These are phyloP conservation scores for Rhagophthalmus giganteus DNA, from an alignment of 2,888 invertebrate species.

Conservation along the genomic window DNA sequence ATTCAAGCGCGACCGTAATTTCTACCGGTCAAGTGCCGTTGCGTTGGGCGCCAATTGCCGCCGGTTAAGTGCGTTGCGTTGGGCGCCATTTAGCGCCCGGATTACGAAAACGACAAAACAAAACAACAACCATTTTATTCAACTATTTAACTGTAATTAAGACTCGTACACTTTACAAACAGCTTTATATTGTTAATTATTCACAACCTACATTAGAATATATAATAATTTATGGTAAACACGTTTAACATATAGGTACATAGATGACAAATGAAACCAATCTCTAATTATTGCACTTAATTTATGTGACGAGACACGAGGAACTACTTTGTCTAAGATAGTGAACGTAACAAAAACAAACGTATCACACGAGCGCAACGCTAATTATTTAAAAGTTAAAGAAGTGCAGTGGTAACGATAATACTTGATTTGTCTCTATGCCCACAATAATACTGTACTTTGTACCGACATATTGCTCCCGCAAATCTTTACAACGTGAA, in stretches of 20 bases:
- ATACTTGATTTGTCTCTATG: neutral
- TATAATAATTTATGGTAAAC: too few relatives aligned
- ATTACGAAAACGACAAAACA: too few relatives aligned
- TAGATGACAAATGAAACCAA: neutral
- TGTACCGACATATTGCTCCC: neutral
- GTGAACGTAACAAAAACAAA: conserved; percentile 1
- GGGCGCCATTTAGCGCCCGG: too few relatives aligned
- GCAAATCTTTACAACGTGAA: neutral
- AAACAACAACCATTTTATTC: too few relatives aligned
- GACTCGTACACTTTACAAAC: neutral
- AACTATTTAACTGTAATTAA: too few relatives aligned
- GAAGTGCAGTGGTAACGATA: conserved; percentile 6
- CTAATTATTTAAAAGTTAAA: conserved; percentile 1
- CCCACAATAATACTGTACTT: neutral
- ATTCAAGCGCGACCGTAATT: too few relatives aligned
- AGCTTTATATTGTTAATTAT: neutral
- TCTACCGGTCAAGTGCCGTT: too few relatives aligned
- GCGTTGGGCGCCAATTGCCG: too few relatives aligned
- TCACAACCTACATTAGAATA: conserved; percentile 6
- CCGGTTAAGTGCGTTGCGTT: too few relatives aligned
- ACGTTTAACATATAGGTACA: neutral
- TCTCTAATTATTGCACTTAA: neutral
- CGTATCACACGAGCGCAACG: conserved; percentile 4
- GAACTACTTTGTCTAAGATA: neutral
- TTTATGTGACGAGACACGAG: too few relatives aligned